phyloP scores from a whole-genome alignment of 2,888 invertebrate genomes.

The Philopedon plagiatum region DNA sequence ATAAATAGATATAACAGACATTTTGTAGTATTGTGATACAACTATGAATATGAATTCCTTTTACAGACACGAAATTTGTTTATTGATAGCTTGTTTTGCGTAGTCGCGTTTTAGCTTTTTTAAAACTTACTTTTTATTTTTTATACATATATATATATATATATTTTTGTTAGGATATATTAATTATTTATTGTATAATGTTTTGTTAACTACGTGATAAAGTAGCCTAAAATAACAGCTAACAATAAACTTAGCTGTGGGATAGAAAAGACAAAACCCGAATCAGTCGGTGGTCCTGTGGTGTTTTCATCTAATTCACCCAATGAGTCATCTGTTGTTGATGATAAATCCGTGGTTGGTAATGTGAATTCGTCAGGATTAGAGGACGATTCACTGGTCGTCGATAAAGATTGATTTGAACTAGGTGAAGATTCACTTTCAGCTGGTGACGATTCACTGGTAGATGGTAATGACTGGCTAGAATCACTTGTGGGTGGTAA shows the following conservation, averaged over 20 bases:
- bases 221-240: not conserved
- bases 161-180: too few species aligned
- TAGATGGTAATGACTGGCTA: not conserved
- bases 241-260: not conserved
- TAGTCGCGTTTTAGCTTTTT: too few species aligned
- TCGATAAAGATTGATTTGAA: not conserved
- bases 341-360: not conserved
- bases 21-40: too few species aligned
- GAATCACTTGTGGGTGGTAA: not conserved
- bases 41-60: too few species aligned
- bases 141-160: too few species aligned
- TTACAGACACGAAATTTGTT: too few species aligned
- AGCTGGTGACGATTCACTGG: not conserved
- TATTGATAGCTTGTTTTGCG: too few species aligned
- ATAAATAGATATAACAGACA: too few species aligned
- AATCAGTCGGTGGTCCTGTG: not conserved
- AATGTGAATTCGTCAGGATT: not conserved
- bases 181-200: too few species aligned
- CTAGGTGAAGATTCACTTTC: not conserved
- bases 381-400: not conserved
- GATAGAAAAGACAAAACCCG: not conserved
- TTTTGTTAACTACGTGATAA: too few species aligned
- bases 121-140: too few species aligned
- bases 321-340: too few species aligned
- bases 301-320: not conserved